A percentile compares a stretch with the other conserved stretches of the same genome.
phyloP scores from a whole-genome alignment of 2,888 invertebrate genomes.

The Dichetophora obliterata region DNA sequence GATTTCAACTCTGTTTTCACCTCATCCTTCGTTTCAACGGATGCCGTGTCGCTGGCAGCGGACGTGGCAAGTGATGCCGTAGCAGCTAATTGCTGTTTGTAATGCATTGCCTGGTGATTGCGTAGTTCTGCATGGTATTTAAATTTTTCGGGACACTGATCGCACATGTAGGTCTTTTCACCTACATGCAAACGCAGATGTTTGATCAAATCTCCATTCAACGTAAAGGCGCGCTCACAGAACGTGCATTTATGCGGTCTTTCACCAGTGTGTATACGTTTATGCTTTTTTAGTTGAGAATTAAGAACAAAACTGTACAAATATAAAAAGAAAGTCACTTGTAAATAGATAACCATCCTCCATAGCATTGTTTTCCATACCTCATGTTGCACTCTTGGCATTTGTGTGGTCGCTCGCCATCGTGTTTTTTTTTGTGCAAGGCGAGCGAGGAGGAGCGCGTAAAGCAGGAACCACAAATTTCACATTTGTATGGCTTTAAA shows the following conservation, averaged over 20 bases:
- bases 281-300: constrained; percentile 73
- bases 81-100: constrained; percentile 46
- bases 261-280: constrained; percentile 72
- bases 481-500: constrained; percentile 76
- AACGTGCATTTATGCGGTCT: constrained; percentile 71
- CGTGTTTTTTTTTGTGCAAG: constrained; percentile 76
- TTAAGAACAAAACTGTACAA: constrained; percentile 71
- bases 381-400: constrained; percentile 54
- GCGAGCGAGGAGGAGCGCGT: constrained; percentile 74
- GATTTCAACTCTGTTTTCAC: too few species aligned
- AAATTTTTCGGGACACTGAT: constrained; percentile 54
- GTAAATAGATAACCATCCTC: too few species aligned
- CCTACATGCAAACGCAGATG: constrained; percentile 73
- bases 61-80: too few species aligned
- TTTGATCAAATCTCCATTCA: constrained; percentile 73
- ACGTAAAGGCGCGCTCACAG: constrained; percentile 73
- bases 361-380: constrained; percentile 33
- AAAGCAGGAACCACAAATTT: constrained; percentile 75
- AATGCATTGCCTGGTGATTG: constrained; percentile 49
- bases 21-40: too few species aligned
- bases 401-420: constrained; percentile 69
- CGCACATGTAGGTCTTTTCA: constrained; percentile 72
- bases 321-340: too few species aligned
- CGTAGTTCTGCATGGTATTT: constrained; percentile 49
- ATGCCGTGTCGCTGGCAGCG: too few species aligned